Conservation (phyloP, 1,140 invertebrate genomes). For the Cyphomyrmex costatus region DNA sequence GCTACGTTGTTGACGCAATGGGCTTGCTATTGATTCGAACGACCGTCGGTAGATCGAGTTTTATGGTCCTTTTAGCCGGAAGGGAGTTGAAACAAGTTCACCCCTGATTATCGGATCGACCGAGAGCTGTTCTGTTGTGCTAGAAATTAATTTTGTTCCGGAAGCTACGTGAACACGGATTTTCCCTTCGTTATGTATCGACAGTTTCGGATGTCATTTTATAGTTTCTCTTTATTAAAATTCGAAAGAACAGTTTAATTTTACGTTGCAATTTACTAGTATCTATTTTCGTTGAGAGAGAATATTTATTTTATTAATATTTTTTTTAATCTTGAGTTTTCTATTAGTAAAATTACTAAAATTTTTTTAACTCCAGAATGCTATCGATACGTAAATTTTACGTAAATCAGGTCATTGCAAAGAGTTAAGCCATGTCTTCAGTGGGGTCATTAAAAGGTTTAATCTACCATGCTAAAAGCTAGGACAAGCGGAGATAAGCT, state of each 20-base stretch:
- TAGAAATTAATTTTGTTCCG: conserved; percentile 51
- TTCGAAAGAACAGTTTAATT: conserved; percentile 32
- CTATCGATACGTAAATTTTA: no score
- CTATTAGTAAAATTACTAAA: background rate
- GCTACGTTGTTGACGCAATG: conserved; percentile 51
- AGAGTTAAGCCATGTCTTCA: no score
- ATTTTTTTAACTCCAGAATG: background rate
- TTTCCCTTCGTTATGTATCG: conserved; percentile 31
- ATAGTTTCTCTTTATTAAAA: conserved; percentile 37
- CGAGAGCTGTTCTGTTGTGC: conserved; percentile 25
- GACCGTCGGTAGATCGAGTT: conserved; percentile 36
- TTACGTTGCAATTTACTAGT: background rate
- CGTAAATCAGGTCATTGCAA: no score
- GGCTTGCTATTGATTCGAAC: conserved; percentile 52
- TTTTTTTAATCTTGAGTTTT: background rate
- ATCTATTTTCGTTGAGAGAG: background rate
- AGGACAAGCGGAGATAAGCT: no score
- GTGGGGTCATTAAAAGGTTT: no score
- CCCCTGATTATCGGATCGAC: conserved; percentile 50
- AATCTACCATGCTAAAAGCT: no score
- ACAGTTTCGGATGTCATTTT: conserved; percentile 33
- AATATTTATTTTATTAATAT: background rate
- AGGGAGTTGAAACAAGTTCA: conserved; percentile 38
- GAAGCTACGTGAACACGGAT: conserved; percentile 32
- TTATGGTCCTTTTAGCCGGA: conserved; percentile 43